Conservation (phyloP, 2,113 vertebrate species). For the Clarias magur region DNA sequence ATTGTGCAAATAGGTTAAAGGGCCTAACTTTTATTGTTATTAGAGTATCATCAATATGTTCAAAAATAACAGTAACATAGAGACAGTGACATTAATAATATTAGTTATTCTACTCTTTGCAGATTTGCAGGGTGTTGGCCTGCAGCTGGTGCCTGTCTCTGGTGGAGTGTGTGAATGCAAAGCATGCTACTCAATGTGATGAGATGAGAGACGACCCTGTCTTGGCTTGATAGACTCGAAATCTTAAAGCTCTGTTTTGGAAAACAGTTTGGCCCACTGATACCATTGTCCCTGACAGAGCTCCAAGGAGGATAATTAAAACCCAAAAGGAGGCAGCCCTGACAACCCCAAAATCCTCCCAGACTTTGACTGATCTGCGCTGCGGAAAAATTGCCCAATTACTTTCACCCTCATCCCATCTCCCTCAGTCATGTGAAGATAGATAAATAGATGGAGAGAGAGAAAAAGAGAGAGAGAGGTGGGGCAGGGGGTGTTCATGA, state of each 20-base stretch:
- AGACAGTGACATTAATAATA: neutral
- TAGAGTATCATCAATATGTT: neutral
- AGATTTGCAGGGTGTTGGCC: slow-evolving; percentile 45
- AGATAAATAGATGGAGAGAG: neutral
- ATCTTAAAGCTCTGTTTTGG: slow-evolving; percentile 53
- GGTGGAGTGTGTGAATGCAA: slow-evolving; percentile 54
- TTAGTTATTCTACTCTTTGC: slow-evolving; percentile 30
- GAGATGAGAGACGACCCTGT: slow-evolving; percentile 62
- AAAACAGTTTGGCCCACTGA: slow-evolving; percentile 48
- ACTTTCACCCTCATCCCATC: slow-evolving; percentile 48
- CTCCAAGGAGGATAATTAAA: slow-evolving; percentile 70
- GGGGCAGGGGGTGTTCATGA: neutral
- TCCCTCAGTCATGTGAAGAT: slow-evolving; percentile 34
- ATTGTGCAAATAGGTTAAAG: neutral
- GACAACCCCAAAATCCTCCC: slow-evolving; percentile 64
- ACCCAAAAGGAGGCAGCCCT: slow-evolving; percentile 47
- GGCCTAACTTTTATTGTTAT: neutral
- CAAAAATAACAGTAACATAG: neutral
- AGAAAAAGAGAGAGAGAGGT: neutral
- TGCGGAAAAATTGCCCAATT: slow-evolving; percentile 65
- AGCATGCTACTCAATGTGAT: slow-evolving; percentile 48
- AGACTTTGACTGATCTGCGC: slow-evolving; percentile 66
- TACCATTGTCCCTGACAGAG: slow-evolving; percentile 59
- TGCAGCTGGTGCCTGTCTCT: slow-evolving; percentile 54
- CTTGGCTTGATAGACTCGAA: slow-evolving; percentile 58